Percentiles rank a stretch among this genome's conserved stretches.
phyloP scores from a whole-genome alignment of 23 tunicate species.

The Clavelina lepadiformis region DNA sequence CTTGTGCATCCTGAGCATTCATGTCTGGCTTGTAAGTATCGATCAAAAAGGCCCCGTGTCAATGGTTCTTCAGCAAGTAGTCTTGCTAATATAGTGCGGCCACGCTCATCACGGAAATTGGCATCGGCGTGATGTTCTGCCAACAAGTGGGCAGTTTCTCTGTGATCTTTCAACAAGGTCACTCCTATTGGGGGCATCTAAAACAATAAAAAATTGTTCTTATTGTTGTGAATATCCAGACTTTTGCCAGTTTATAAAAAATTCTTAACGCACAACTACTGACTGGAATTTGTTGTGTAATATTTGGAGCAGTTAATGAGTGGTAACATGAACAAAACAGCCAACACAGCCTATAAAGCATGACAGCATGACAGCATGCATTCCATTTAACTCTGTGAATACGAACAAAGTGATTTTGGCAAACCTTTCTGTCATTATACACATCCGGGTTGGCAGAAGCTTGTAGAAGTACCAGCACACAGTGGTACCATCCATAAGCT shows the following conservation, averaged over 20 bases:
- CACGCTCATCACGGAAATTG: constrained; percentile 86
- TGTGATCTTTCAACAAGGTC: constrained; percentile 90
- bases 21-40: constrained; percentile 67
- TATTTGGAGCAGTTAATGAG: too few species aligned
- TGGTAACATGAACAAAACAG: too few species aligned
- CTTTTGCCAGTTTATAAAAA: too few species aligned
- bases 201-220: background rate
- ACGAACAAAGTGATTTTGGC: too few species aligned
- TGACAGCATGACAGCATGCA: too few species aligned
- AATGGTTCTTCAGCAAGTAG: constrained; percentile 84
- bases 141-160: constrained; percentile 79
- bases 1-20: constrained; percentile 86
- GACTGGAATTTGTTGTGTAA: too few species aligned
- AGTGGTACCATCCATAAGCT: constrained; percentile 99
- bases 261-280: too few species aligned
- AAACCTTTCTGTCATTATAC: constrained; percentile 86
- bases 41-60: constrained; percentile 69
- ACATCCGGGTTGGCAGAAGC: constrained; percentile 84
- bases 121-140: constrained; percentile 76
- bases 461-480: constrained; percentile 69
- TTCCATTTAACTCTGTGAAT: too few species aligned
- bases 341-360: too few species aligned
- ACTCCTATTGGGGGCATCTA: constrained; percentile 98
- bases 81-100: constrained; percentile 86
- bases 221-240: too few species aligned